Evolutionary conservation across 2,888 invertebrate genomes (phyloP).

Genomic region (Tipula confusa): DNA sequence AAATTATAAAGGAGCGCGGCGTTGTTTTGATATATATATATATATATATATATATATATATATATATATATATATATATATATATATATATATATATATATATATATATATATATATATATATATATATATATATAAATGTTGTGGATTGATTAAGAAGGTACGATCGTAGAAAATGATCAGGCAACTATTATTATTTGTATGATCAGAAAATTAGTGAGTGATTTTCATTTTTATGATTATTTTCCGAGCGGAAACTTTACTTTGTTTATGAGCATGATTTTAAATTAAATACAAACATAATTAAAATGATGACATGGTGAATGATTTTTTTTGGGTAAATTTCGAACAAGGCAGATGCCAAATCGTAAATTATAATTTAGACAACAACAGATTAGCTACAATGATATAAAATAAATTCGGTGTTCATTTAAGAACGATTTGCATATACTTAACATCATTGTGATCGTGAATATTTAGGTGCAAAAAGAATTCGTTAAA

Average conservation of each 20-base stretch:
- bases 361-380: neutral
- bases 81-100: neutral
- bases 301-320: neutral
- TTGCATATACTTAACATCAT: too few species aligned
- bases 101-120: neutral
- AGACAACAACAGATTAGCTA: too few species aligned
- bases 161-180: neutral
- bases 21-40: neutral
- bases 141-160: neutral
- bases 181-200: neutral
- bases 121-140: neutral
- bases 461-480: too few species aligned
- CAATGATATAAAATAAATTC: too few species aligned
- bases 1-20: too few species aligned
- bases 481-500: too few species aligned
- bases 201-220: neutral
- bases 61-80: neutral
- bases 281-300: too few species aligned
- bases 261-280: too few species aligned
- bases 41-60: neutral
- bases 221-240: neutral
- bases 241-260: neutral
- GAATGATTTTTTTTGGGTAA: neutral
- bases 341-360: neutral
- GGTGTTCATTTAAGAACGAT: too few species aligned